A percentile compares a stretch with the other conserved stretches of the same genome.
Conservation (phyloP, 2,888 invertebrate species). For the Margaritifera margaritifera region DNA sequence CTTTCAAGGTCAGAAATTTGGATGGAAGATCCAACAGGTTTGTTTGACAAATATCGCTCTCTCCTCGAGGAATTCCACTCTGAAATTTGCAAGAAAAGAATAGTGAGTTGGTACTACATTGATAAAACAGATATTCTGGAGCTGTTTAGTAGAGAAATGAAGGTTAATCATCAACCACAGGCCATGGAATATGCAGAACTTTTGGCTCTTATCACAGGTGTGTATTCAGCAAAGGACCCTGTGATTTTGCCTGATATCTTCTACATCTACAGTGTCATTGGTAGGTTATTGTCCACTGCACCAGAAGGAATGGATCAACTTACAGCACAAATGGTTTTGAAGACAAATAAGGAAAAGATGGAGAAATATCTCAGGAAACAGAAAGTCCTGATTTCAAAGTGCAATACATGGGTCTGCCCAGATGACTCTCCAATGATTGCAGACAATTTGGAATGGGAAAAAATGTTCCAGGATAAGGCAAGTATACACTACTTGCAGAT, state of each 20-base stretch:
- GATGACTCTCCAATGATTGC: constrained; percentile 64
- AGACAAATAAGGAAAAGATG: constrained; percentile 21
- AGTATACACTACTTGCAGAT: constrained; percentile 56
- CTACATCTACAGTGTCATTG: constrained; percentile 48
- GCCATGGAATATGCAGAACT: constrained; percentile 58
- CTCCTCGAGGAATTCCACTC: constrained; percentile 52
- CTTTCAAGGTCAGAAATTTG: constrained; percentile 59
- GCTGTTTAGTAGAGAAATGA: constrained; percentile 39
- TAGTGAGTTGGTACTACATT: constrained; percentile 28
- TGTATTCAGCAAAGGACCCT: constrained; percentile 37
- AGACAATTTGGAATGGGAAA: constrained; percentile 59
- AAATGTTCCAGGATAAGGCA: constrained; percentile 54
- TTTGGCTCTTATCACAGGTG: constrained; percentile 44
- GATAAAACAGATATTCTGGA: constrained; percentile 24
- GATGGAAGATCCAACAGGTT: constrained; percentile 61
- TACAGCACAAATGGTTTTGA: constrained; percentile 17
- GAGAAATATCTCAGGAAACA: constrained; percentile 24
- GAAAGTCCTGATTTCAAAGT: constrained; percentile 59
- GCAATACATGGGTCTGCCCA: constrained; percentile 57
- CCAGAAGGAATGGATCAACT: constrained; percentile 17
- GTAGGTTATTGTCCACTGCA: constrained; percentile 22
- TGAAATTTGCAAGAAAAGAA: constrained; percentile 45
- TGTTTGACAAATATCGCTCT: constrained; percentile 54
- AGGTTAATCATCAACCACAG: constrained; percentile 46
- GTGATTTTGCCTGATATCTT: constrained; percentile 42